Conservation (phyloP, 2,113 vertebrate genomes). For the Xenopus laevis region DNA sequence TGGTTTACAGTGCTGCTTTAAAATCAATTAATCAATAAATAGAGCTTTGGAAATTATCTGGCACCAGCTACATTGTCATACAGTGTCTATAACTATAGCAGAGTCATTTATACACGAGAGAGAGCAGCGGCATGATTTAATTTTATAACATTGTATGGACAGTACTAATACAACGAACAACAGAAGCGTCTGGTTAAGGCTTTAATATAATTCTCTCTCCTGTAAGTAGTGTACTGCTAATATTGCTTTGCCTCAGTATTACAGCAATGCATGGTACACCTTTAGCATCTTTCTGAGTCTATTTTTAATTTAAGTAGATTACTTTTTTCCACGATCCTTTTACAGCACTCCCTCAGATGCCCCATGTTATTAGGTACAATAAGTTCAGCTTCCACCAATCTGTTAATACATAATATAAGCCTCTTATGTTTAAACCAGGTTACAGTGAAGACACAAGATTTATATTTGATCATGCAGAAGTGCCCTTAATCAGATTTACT, state of each 20-base stretch:
- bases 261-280: constrained; percentile 43
- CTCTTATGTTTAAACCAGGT: constrained; percentile 84
- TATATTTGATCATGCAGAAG: constrained; percentile 97
- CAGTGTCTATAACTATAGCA: too few relatives aligned
- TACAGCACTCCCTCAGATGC: constrained; percentile 72
- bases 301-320: constrained; percentile 89
- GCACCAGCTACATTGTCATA: too few relatives aligned
- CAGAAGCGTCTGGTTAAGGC: too few relatives aligned
- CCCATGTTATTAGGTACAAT: constrained; percentile 87
- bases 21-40: too few relatives aligned
- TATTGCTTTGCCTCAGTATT: not conserved
- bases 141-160: too few relatives aligned
- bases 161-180: too few relatives aligned
- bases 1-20: too few relatives aligned
- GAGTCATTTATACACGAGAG: too few relatives aligned
- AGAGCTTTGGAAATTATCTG: too few relatives aligned
- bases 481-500: constrained; percentile 93
- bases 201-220: too few relatives aligned
- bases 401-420: constrained; percentile 96
- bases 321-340: constrained; percentile 72
- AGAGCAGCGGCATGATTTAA: too few relatives aligned
- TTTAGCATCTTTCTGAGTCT: constrained; percentile 67
- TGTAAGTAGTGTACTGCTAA: not conserved
- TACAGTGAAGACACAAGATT: constrained; percentile 88
- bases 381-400: constrained; percentile 86